Evolutionary conservation across 2,113 vertebrate species (phyloP).

Genomic region (Tragelaphus imberbis): DNA sequence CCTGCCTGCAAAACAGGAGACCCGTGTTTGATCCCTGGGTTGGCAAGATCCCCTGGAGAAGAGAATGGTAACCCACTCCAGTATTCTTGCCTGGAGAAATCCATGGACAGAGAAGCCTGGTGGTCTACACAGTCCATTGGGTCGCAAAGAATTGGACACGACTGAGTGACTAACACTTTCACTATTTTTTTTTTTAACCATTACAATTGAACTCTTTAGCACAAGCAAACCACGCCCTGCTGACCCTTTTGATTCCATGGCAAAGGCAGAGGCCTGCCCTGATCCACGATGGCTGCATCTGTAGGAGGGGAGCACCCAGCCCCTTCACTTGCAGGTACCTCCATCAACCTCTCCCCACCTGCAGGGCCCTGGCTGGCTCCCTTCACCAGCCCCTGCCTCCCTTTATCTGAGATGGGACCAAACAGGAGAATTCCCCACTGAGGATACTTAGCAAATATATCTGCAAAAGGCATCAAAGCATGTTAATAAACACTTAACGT

Average conservation of each 20-base stretch:
- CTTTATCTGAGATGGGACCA: not conserved
- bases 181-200: not conserved
- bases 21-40: not conserved
- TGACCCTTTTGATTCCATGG: not conserved
- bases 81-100: not conserved
- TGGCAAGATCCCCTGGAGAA: not conserved
- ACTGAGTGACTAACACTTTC: not conserved
- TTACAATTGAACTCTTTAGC: not conserved
- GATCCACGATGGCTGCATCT: not conserved
- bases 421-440: not conserved
- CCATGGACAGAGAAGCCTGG: not conserved
- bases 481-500: not conserved
- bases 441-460: not conserved
- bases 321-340: not conserved
- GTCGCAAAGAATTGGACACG: fast-evolving
- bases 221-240: not conserved
- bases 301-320: not conserved
- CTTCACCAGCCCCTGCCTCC: not conserved
- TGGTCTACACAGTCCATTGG: no score
- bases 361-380: not conserved
- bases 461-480: not conserved
- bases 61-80: not conserved
- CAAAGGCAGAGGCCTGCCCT: not conserved
- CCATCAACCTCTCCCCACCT: not conserved
- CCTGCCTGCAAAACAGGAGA: not conserved